Evolutionary conservation across 2,888 invertebrate genomes (phyloP), one percentile per base, ranked within the genome.

Genomic region (Diploptera punctata): DNA sequence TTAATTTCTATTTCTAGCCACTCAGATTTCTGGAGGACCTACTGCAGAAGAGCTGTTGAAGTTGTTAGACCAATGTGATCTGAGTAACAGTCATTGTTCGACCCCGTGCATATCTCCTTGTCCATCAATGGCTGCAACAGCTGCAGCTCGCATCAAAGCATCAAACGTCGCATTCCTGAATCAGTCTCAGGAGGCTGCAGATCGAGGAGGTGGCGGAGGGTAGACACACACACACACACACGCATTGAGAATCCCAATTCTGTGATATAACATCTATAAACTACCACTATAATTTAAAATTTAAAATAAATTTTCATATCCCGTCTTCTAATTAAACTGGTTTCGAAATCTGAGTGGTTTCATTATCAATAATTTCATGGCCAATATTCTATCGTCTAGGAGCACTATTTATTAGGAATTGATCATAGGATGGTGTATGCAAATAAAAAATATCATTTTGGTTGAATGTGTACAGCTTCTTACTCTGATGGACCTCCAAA

Each of bases 41-140:
- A 91, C 92, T 0, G 91, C 98, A 1, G 92, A 93, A 80, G 98
- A 99, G 85, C 86, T 99, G 75, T 89, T 99, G 78, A 90, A 93
- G 31, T 86, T 98, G 75, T 87, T 99, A 76, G 97, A 98, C 78
- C 96, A 97, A 78, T 98, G 97, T 85, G 98, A 98, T 83, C 87
- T 98, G 76, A 93, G 93, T 80, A 92, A 91, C 81, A 92, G 92
- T 73, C 86, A 90, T 73, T 88, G 89, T 78, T 91, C 91, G 3
- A 93, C 91, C 0, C 95, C 95, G 75, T 94, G 92, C 77, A 87
- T 93, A 77, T 95, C 93, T 71, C 93, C 90, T 13, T 91, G 90
- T 74, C 89, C 90, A 0, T 87, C 88, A 1, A 82, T 84, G 61
- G 83, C 84, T 77, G 85, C 77, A 5, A 74, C 75, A 13, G 84